Percentiles rank a stretch among this genome's conserved stretches.
phyloP scores from a whole-genome alignment of 2,888 invertebrate genomes.

The Mamestra brassicae region DNA sequence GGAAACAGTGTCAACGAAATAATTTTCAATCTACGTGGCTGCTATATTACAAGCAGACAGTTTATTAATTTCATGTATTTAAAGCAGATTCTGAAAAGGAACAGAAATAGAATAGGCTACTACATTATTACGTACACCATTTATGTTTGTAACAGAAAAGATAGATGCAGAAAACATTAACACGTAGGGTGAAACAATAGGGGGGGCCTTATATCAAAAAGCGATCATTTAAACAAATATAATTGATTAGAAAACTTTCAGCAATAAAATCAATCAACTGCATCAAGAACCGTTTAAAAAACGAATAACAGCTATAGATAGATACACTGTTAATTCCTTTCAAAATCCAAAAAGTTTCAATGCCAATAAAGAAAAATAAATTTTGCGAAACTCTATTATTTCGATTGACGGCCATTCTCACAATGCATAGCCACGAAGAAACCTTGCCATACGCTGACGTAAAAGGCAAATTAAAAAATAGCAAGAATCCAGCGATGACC shows the following conservation, averaged over 20 bases:
- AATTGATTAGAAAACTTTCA: neutral
- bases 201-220: too few species aligned
- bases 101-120: too few species aligned
- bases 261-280: neutral
- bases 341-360: neutral
- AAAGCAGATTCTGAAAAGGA: neutral
- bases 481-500: slow-evolving; percentile 41
- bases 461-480: slow-evolving; percentile 54
- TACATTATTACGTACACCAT: too few species aligned
- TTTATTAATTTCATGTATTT: neutral
- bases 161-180: too few species aligned
- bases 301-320: neutral
- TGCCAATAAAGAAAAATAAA: slow-evolving; percentile 14
- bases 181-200: too few species aligned
- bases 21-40: neutral
- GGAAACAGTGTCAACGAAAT: neutral
- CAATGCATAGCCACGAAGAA: slow-evolving; percentile 33
- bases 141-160: too few species aligned
- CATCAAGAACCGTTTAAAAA: neutral
- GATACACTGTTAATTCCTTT: neutral
- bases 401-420: slow-evolving; percentile 50
- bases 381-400: slow-evolving; percentile 35
- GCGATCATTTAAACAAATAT: too few species aligned
- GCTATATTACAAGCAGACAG: neutral
- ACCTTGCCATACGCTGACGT: slow-evolving; percentile 44